Percentiles rank a stretch among this genome's conserved stretches.
These are phyloP conservation scores for Bruchidius siliquastri DNA, from an alignment of 2,888 invertebrate species.

Conservation along the genomic window DNA sequence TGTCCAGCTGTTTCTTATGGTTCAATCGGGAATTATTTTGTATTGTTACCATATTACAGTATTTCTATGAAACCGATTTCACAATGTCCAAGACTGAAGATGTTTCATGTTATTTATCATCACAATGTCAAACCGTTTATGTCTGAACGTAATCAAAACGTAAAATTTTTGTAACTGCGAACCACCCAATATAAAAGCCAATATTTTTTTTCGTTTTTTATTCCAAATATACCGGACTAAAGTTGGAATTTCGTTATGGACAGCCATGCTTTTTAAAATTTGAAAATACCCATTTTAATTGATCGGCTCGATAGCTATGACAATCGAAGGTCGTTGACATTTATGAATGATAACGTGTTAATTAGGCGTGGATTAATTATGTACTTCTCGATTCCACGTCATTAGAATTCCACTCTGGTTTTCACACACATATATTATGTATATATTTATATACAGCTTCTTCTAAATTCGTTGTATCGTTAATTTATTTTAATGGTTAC, in stretches of 20 bases:
- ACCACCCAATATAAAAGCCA: too few species aligned
- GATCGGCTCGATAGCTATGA: background rate
- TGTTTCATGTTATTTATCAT: too few species aligned
- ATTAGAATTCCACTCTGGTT: background rate
- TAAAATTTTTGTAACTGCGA: too few species aligned
- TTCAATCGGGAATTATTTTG: too few species aligned
- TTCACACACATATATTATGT: background rate
- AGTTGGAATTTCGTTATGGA: background rate
- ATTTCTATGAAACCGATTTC: too few species aligned
- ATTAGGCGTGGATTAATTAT: background rate
- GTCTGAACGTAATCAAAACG: too few species aligned
- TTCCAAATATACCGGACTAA: background rate
- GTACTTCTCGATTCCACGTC: background rate
- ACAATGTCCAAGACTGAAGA: too few species aligned
- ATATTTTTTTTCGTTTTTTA: too few species aligned
- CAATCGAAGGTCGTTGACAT: background rate
- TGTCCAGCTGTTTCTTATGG: too few species aligned
- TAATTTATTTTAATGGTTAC: background rate
- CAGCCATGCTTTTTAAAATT: background rate
- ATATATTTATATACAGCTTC: background rate
- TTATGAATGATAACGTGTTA: background rate
- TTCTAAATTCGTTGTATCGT: background rate
- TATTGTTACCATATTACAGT: too few species aligned
- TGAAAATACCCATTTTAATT: background rate
- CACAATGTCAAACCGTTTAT: too few species aligned